Percentiles rank a stretch among this genome's conserved stretches.
These are phyloP conservation scores for Lates calcarifer DNA, from an alignment of 2,113 vertebrate genomes.

Conservation along the genomic window DNA sequence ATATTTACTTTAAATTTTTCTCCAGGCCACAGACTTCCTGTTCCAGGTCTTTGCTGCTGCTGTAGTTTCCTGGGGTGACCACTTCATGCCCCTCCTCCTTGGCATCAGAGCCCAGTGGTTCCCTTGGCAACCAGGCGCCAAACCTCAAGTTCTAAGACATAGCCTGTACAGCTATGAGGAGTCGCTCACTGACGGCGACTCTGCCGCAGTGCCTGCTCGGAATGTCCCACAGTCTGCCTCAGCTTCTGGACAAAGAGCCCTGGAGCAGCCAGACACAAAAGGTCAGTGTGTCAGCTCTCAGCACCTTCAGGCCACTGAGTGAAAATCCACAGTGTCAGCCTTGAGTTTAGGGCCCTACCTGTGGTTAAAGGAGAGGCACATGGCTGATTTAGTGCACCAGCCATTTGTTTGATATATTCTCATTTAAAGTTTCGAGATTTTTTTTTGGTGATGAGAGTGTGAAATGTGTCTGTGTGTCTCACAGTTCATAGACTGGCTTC, in stretches of 20 bases:
- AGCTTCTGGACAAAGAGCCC: constrained; percentile 91
- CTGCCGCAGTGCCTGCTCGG: constrained; percentile 84
- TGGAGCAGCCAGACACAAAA: constrained; percentile 93
- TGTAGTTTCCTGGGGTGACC: constrained; percentile 92
- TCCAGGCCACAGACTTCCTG: constrained; percentile 90
- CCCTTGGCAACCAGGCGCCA: constrained; percentile 77
- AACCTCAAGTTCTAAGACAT: constrained; percentile 46
- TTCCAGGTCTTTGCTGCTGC: constrained; percentile 88
- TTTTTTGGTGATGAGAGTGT: neutral
- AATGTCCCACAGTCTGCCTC: constrained; percentile 86
- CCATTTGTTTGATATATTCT: neutral
- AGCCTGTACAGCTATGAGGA: constrained; percentile 80
- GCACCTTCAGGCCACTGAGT: neutral
- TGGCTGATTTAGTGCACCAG: neutral
- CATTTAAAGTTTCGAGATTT: neutral
- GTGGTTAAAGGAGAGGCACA: neutral
- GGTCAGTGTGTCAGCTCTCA: constrained; percentile 71
- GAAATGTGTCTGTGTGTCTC: constrained; percentile 63
- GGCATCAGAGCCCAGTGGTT: constrained; percentile 90
- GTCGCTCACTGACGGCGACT: constrained; percentile 66
- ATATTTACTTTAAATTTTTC: neutral
- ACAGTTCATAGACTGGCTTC: constrained; percentile 96
- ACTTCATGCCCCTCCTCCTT: constrained; percentile 88
- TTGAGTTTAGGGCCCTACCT: neutral
- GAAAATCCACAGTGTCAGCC: neutral